Base-by-base conservation (phyloP, 2,797 vertebrate genomes). In the Notolepis coatsorum region DNA sequence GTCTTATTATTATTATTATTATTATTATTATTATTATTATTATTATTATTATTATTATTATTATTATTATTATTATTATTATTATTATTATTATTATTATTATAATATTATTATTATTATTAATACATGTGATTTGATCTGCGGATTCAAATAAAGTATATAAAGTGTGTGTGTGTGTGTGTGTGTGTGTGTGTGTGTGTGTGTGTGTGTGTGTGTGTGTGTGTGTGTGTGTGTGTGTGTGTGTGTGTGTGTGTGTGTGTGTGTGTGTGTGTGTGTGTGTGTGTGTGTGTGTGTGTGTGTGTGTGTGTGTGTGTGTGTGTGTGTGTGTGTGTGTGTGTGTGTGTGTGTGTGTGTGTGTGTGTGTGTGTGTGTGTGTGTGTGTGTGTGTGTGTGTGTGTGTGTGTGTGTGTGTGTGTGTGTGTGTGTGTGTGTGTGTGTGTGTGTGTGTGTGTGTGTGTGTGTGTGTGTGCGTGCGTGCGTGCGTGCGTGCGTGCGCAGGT, bases 401-500 rank as follows among this genome's bases (percentile, higher is more conserved):
- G 39, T 30, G 21, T 35, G 7, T 35, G 2, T 39, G 8, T 30
- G 50, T 43, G 15, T n/a, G 23, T 55, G 20, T 53, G 50, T 45
- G n/a, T 67, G 27, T 21, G 21, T 10, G 10, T 60, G 43, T 58
- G 18, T 66, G 39, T 61, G 39, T 65, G 48, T 71, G 38, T 61
- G 47, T 61, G 58, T 59, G 42, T 17, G 28, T 73, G 46, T 53
- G 59, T 71, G 49, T 49, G 27, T 47, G 25, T 58, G 48, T 20
- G 15, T 57, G 20, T 60, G 38, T 43, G 38, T 52, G 50, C 56
- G 42, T 60, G 27, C 56, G 28, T 47, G 15, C 52, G 13, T 51
- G 24, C 46, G 45, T 67, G 42, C 39, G 15, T 53, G 13, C 71
- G 65, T 37, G 47, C 77, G 35, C 84, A 99, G 97, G 96, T 95